Evolutionary conservation across 2,797 vertebrate species (phyloP).

Genomic region (Argentina silus): DNA sequence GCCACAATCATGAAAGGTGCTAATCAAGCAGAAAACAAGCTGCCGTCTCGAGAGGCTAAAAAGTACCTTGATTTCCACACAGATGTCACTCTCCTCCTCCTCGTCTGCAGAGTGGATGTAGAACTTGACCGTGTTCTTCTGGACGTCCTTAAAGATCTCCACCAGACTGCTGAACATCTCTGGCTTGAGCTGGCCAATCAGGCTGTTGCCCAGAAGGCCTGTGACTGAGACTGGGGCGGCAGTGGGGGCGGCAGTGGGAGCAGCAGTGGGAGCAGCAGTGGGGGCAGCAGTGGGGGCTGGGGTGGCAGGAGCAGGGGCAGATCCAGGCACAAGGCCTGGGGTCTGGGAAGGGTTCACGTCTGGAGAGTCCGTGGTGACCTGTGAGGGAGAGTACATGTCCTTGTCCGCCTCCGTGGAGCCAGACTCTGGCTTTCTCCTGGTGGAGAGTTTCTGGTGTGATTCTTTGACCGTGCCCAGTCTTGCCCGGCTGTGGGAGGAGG

Average conservation of each 20-base stretch:
- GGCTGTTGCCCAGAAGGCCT: slow-evolving; percentile 70
- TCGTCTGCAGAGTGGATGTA: slow-evolving; percentile 89
- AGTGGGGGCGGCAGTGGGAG: slow-evolving; percentile 31
- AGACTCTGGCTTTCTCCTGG: slow-evolving; percentile 47
- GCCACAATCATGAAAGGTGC: no score
- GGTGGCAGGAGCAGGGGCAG: slow-evolving; percentile 13
- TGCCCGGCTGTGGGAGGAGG: slow-evolving; percentile 29
- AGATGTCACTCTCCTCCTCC: slow-evolving; percentile 85
- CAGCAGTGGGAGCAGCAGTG: slow-evolving; percentile 10
- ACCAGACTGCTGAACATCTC: slow-evolving; percentile 90
- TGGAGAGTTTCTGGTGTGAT: not conserved
- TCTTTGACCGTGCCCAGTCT: slow-evolving; percentile 46
- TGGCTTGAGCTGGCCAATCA: slow-evolving; percentile 91
- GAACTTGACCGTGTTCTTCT: slow-evolving; percentile 94
- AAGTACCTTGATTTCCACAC: slow-evolving; percentile 94
- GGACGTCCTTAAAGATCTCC: slow-evolving; percentile 91
- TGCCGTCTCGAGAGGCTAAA: not conserved
- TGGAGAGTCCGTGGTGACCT: slow-evolving; percentile 56
- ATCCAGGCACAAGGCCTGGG: not conserved
- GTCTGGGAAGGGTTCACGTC: slow-evolving; percentile 25
- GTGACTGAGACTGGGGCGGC: slow-evolving; percentile 34
- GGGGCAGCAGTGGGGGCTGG: slow-evolving; percentile 9
- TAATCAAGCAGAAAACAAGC: no score
- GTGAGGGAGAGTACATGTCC: slow-evolving; percentile 70
- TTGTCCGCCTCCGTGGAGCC: slow-evolving; percentile 28